Percentiles rank a stretch among this genome's conserved stretches.
phyloP scores from a whole-genome alignment of 2,888 invertebrate species.

The Ochropacha duplaris region DNA sequence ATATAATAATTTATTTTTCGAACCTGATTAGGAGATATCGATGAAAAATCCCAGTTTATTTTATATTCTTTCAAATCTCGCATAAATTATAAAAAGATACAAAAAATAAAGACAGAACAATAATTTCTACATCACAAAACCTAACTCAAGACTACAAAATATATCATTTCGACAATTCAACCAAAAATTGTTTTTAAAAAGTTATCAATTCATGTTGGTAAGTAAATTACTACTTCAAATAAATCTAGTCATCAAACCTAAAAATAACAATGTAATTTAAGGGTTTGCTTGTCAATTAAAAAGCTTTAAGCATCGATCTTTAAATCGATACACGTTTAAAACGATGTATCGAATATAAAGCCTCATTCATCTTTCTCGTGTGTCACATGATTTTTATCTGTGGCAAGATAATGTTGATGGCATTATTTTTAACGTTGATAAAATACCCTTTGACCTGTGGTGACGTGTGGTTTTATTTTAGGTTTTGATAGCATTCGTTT shows the following conservation, averaged over 20 bases:
- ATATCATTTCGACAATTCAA: too few species aligned
- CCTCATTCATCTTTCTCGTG: conserved; percentile 60
- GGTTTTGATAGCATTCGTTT: conserved; percentile 5
- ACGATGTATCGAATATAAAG: conserved; percentile 53
- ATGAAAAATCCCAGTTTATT: too few species aligned
- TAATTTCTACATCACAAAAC: too few species aligned
- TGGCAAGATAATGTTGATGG: conserved; percentile 47
- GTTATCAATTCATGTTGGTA: too few species aligned
- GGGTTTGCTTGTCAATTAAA: conserved; percentile 59
- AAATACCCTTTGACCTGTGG: conserved; percentile 44
- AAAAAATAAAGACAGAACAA: too few species aligned
- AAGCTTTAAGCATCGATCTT: conserved; percentile 57
- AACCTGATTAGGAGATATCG: too few species aligned
- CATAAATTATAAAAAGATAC: too few species aligned
- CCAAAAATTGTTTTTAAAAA: too few species aligned
- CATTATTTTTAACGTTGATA: conserved; percentile 50
- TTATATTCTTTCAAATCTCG: too few species aligned
- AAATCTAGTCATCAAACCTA: background rate
- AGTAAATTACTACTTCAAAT: background rate
- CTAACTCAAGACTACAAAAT: too few species aligned
- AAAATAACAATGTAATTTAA: conserved; percentile 28
- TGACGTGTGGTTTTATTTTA: conserved; percentile 9
- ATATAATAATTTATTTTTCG: too few species aligned
- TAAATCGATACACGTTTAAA: conserved; percentile 51
- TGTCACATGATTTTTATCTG: conserved; percentile 67